Conservation (phyloP, 2,797 vertebrate genomes). For the Fistularia commersonii region DNA sequence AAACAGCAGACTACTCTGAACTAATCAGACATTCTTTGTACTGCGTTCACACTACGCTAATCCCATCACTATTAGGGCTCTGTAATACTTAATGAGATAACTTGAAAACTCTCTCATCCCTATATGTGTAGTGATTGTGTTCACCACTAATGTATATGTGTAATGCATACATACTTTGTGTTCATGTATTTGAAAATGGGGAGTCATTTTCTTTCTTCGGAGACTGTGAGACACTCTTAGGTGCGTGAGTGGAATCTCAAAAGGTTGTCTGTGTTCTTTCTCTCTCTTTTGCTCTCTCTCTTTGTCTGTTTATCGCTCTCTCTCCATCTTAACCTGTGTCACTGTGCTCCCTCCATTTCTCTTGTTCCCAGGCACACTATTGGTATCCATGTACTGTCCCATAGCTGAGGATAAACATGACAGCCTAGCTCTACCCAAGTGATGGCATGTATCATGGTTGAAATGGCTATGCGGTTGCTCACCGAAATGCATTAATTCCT, state of each 20-base stretch:
- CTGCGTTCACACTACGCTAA: constrained; percentile 52
- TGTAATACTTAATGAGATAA: constrained; percentile 61
- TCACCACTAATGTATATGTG: constrained; percentile 22
- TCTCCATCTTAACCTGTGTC: constrained; percentile 8
- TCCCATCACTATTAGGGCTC: constrained; percentile 51
- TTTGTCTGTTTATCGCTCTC: constrained; percentile 24
- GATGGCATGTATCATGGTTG: no score
- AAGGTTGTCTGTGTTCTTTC: constrained; percentile 44
- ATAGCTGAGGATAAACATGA: no score
- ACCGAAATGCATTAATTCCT: no score
- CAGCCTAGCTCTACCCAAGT: no score
- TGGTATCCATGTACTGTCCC: background rate
- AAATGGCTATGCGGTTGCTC: no score
- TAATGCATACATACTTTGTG: constrained; percentile 22
- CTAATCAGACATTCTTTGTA: constrained; percentile 45
- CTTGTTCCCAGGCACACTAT: background rate
- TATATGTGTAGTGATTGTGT: constrained; percentile 50
- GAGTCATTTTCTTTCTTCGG: constrained; percentile 69
- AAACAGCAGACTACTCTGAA: constrained; percentile 30
- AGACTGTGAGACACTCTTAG: constrained; percentile 61
- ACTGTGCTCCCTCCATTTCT: background rate
- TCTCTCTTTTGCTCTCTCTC: constrained; percentile 20
- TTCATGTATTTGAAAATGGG: constrained; percentile 34
- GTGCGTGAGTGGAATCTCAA: constrained; percentile 70
- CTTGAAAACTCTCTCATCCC: constrained; percentile 46